Evolutionary conservation across 2,113 vertebrate species (phyloP).

Genomic region (Alligator sinensis): DNA sequence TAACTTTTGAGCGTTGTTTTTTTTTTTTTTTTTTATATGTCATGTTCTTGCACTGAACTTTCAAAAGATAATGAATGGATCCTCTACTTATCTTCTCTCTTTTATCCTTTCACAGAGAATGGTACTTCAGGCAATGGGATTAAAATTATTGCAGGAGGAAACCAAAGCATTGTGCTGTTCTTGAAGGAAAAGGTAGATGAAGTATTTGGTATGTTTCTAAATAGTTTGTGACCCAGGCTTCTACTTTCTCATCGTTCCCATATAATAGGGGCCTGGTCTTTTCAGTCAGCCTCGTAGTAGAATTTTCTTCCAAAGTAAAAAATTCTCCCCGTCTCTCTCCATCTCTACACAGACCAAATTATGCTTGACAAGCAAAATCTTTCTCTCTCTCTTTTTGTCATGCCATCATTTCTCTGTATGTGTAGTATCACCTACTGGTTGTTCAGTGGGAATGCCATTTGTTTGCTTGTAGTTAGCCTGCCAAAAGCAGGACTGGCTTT

Average conservation of each 20-base stretch:
- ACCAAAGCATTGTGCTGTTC: conserved; percentile 2
- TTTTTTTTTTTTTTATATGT: background rate
- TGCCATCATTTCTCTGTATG: background rate
- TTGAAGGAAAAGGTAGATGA: conserved; percentile 37
- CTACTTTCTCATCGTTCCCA: background rate
- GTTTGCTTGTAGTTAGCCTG: background rate
- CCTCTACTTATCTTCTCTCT: background rate
- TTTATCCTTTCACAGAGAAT: conserved; percentile 19
- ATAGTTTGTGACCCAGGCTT: background rate
- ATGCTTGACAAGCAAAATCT: background rate
- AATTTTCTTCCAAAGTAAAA: background rate
- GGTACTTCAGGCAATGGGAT: accelerated
- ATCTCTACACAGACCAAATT: background rate
- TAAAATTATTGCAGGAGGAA: conserved; percentile 24
- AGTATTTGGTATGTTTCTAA: background rate
- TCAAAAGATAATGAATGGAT: background rate
- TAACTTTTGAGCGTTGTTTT: background rate
- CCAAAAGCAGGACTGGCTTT: background rate
- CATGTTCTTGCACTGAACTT: background rate
- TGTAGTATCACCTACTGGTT: background rate
- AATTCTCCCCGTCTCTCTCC: background rate
- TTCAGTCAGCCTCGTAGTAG: background rate
- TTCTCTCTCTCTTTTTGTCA: background rate
- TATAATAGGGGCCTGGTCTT: background rate
- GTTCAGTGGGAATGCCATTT: background rate